Evolutionary conservation across 2,113 vertebrate species (phyloP), one percentile per base, ranked within the genome.

Genomic region (Pseudopipra pipra): DNA sequence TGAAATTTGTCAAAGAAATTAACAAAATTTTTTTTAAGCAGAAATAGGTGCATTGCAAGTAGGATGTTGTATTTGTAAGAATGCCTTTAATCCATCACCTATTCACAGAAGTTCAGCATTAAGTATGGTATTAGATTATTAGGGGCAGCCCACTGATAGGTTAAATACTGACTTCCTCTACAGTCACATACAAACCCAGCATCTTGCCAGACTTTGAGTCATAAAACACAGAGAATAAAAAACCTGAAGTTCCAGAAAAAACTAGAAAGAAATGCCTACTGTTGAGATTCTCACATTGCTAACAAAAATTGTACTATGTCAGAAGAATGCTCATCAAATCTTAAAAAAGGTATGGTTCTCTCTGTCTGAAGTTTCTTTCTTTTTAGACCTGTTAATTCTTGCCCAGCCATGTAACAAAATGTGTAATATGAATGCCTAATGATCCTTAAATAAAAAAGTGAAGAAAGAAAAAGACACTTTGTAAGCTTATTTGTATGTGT

Each of bases 81-180:
- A 52, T 9, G 4, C 6, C 8, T 52, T 76, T 58, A 71, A 72
- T 84, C 8, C 30, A 71, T 12, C 6, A 41, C 3, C 6, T 65
- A 9, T 56, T 62, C 25, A 74, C 28, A 77, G 25, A 80, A 77
- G 24, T 35, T 67, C 8, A 52, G 3, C 6, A n/a, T n/a, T 55
- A 46, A 70, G 56, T 2, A 5, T 22, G 6, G 4, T 14, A 51
- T 54, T 67, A 19, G 21, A 43, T 74, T 81, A 28, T 46, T 33
- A 35, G 7, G 12, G 37, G 28, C 7, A 35, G 66, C 10, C 14
- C 0, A 0, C 4, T 35, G 6, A 28, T 30, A n/a, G 2, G 6
- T 66, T 55, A 71, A 86, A 71, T 51, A 33, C 4, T 55, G 10
- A 1, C 24, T 65, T 66, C 27, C 46, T 63, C 30, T 81, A 21